A percentile compares a stretch with the other conserved stretches of the same genome.
These are phyloP conservation scores for Orius insidiosus DNA, from an alignment of 1,140 invertebrate genomes.

Conservation along the genomic window DNA sequence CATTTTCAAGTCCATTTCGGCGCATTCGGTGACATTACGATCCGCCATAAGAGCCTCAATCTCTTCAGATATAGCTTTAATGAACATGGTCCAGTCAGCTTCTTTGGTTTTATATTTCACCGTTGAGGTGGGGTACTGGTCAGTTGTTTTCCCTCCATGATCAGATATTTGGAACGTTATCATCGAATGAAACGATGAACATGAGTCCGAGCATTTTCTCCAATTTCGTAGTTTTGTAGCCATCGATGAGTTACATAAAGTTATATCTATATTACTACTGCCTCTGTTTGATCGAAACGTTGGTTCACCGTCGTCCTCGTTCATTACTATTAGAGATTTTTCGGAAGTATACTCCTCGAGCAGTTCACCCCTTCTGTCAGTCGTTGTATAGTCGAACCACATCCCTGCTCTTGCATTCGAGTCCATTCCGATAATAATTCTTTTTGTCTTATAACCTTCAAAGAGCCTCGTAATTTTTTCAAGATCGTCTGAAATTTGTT, in stretches of 20 bases:
- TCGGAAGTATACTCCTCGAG: neutral
- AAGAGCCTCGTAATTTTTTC: neutral
- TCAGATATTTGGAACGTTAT: neutral
- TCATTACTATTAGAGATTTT: neutral
- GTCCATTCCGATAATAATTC: slow-evolving; percentile 2
- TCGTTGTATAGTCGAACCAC: neutral
- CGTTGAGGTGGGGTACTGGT: neutral
- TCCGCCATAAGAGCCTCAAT: no score
- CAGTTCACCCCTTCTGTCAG: neutral
- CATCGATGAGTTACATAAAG: no score
- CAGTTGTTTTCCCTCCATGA: neutral
- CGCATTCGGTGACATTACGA: no score
- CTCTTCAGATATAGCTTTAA: no score
- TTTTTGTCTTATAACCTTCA: neutral
- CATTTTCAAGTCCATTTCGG: no score
- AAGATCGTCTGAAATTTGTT: neutral
- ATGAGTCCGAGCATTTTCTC: no score
- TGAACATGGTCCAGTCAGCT: no score
- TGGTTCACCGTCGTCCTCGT: neutral
- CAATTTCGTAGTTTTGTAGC: no score
- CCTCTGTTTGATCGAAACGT: neutral
- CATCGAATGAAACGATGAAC: no score
- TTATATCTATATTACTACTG: neutral
- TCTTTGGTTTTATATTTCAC: neutral
- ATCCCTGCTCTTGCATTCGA: neutral